Evolutionary conservation across 2,113 vertebrate genomes (phyloP), one percentile per base, ranked within the genome.

Genomic region (Pluvianellus socialis): DNA sequence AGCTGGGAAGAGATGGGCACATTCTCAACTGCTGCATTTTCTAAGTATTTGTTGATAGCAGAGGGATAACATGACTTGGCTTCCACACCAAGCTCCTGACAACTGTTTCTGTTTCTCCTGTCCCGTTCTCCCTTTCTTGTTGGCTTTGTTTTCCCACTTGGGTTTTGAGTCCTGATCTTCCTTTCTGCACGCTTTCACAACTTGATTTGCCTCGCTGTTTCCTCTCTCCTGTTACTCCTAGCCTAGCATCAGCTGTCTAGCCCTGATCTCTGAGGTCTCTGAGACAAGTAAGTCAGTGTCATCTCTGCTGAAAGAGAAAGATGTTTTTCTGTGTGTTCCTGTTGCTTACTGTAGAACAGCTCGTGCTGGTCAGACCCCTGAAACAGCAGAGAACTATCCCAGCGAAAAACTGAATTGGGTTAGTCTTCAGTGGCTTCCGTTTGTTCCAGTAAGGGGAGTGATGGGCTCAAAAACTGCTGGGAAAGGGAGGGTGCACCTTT

Each of bases 31-130:
- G 66, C 63, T 88, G 70, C 58, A n/a, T 90, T 94, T 90, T 40
- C 21, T 4, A 30, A 73, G 80, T 89, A n/a, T 67, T 73, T 87
- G 72, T 89, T 92, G 88, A 52, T 87, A 79, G 79, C 45, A 79
- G 52, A 80, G 61, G 33, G 47, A 66, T 92, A 68, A 63, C 38
- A 33, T 24, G 61, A 87, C 61, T 90, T 95, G 89, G 94, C 76
- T 96, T 94, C 59, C 74, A 7, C 11, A 86, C 32, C 23, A 47
- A 67, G 10, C 55, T 92, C 26, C 73, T 84, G 67, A 81, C 63
- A 91, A 63, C 52, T 91, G 68, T 81, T 94, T 77, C 10, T 88
- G 67, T 93, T 92, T 95, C 56, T 91, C 56, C 75, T 92, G 42
- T 89, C 62, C 53, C 53, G 7, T 92, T 88, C 52, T 77, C 19